These are phyloP conservation scores for Aselliscus stoliczkanus DNA, from an alignment of 2,797 vertebrate genomes.

Conservation along the genomic window DNA sequence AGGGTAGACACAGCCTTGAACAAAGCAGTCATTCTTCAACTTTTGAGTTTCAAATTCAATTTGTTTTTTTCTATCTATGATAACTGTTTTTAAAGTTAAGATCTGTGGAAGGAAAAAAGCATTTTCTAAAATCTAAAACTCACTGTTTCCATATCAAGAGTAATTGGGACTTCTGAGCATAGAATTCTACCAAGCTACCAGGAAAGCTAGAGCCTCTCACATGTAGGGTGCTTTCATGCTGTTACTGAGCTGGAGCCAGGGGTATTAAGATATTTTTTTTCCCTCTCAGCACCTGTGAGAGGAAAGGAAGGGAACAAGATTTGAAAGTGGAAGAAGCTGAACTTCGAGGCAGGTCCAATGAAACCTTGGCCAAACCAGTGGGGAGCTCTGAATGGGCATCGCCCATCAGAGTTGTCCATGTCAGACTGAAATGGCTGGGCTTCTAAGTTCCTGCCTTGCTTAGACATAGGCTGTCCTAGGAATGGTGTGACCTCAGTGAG, in stretches of 20 bases:
- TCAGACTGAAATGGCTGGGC: neutral
- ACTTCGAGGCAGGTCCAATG: neutral
- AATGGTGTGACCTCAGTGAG: neutral
- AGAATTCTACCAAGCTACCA: neutral
- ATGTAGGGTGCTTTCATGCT: neutral
- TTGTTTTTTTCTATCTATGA: neutral
- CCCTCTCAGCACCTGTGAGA: neutral
- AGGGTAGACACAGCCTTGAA: neutral
- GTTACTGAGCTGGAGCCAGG: neutral
- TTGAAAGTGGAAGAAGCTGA: neutral
- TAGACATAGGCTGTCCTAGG: neutral
- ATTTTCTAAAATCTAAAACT: neutral
- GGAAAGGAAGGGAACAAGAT: neutral
- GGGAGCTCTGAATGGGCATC: neutral
- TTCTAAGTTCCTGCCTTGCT: neutral
- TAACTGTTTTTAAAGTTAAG: neutral
- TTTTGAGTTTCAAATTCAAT: neutral
- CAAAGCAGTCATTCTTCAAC: neutral
- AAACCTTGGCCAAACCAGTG: neutral
- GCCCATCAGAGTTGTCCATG: neutral
- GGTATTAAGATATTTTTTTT: too few species aligned
- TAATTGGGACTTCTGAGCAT: neutral
- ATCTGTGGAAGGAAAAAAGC: neutral
- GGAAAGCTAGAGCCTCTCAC: neutral
- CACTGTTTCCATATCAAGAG: neutral